Conservation (phyloP, 2,113 vertebrate species). For the Elaphurus davidianus region DNA sequence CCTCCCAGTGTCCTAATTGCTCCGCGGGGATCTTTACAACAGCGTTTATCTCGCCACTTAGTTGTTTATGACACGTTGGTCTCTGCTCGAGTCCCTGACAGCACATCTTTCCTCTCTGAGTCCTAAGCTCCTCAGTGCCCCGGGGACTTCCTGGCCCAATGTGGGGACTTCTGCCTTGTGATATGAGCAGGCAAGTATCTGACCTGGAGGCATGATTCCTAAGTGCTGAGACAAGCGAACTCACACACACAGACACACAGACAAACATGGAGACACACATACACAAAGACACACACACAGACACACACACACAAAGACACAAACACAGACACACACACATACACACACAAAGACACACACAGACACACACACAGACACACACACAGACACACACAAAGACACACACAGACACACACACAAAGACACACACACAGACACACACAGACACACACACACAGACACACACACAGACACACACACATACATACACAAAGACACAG, state of each 20-base stretch:
- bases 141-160: neutral
- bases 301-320: neutral
- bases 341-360: neutral
- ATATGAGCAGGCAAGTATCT: neutral
- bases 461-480: neutral
- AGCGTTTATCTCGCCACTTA: fast-evolving
- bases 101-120: neutral
- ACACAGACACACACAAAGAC: neutral
- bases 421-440: neutral
- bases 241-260: neutral
- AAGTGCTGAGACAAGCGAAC: neutral
- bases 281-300: fast-evolving
- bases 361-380: neutral
- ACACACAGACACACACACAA: neutral
- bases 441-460: neutral
- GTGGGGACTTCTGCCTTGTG: neutral
- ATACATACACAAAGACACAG: neutral
- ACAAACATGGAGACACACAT: neutral
- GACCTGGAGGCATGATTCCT: neutral
- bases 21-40: neutral
- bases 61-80: fast-evolving
- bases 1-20: neutral
- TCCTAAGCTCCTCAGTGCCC: neutral
- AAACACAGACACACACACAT: neutral
- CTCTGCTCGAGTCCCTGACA: neutral